A percentile compares a stretch with the other conserved stretches of the same genome.
phyloP scores from a whole-genome alignment of 1,140 invertebrate species.

The Aphidius gifuensis region DNA sequence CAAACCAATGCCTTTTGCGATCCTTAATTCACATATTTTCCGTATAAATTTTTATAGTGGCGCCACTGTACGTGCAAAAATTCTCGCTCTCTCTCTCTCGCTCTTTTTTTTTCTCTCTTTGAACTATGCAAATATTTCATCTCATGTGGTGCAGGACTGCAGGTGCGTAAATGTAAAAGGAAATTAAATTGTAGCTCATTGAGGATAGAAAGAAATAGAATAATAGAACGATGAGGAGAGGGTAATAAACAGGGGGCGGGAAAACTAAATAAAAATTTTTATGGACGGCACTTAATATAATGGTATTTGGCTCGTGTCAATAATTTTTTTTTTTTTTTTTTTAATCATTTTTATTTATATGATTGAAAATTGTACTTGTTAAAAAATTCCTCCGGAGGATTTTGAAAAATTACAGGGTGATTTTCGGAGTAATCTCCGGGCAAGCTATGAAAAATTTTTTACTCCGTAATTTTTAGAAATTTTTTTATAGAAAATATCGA shows the following conservation, averaged over 20 bases:
- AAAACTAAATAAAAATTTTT: neutral
- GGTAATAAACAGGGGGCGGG: neutral
- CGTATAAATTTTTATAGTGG: slow-evolving; percentile 23
- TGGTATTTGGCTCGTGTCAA: slow-evolving; percentile 21
- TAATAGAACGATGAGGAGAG: neutral
- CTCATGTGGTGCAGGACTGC: slow-evolving; percentile 12
- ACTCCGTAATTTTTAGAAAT: no score
- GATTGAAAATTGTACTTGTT: no score
- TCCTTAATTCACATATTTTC: slow-evolving; percentile 37
- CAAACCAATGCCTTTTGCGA: slow-evolving; percentile 33
- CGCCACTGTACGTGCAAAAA: slow-evolving; percentile 37
- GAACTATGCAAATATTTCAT: no score
- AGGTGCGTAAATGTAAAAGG: slow-evolving; percentile 13
- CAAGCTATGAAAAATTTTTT: no score
- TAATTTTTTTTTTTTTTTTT: slow-evolving; percentile 13
- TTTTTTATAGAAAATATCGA: no score
- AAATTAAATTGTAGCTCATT: neutral
- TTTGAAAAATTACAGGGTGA: no score
- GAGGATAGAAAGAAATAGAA: neutral
- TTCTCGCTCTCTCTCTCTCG: slow-evolving; percentile 1
- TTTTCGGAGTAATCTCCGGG: no score
- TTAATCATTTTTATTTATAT: neutral
- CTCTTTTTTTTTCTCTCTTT: no score
- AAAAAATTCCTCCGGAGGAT: no score
- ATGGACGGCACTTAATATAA: neutral